Percentiles rank a stretch among this genome's conserved stretches.
Conservation (phyloP, 2,797 vertebrate species). For the Meda fulgida region DNA sequence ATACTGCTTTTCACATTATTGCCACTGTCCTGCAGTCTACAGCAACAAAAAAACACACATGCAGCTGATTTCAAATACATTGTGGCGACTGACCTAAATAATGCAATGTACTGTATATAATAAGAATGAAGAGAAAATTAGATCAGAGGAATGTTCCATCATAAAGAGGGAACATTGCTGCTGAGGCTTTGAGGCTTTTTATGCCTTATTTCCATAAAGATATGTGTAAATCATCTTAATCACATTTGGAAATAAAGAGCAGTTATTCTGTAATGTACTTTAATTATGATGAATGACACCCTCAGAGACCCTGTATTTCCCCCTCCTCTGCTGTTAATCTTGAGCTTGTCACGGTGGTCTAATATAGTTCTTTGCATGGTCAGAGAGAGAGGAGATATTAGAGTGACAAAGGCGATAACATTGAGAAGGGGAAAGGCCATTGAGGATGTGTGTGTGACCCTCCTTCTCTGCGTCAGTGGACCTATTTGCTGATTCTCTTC, state of each 20-base stretch:
- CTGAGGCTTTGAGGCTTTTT: neutral
- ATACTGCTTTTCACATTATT: constrained; percentile 12
- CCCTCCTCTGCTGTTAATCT: constrained; percentile 8
- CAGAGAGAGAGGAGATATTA: constrained; percentile 25
- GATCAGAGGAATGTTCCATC: constrained; percentile 49
- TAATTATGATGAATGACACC: constrained; percentile 39
- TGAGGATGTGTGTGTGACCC: constrained; percentile 56
- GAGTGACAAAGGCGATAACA: constrained; percentile 23
- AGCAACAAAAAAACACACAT: neutral
- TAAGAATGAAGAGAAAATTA: constrained; percentile 45
- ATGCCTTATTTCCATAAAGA: constrained; percentile 9
- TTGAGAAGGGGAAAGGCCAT: constrained; percentile 34
- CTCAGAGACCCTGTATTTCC: constrained; percentile 14
- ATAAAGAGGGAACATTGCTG: neutral
- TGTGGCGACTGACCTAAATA: constrained; percentile 16
- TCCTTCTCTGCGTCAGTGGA: constrained; percentile 75
- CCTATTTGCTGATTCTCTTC: constrained; percentile 76
- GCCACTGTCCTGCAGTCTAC: neutral
- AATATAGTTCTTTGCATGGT: neutral
- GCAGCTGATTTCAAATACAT: neutral
- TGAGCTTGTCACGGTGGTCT: constrained; percentile 12
- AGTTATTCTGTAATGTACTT: constrained; percentile 16
- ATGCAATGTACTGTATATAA: constrained; percentile 13
- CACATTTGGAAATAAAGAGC: constrained; percentile 22
- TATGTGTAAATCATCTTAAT: constrained; percentile 22